Base-by-base conservation (phyloP, 2,113 vertebrate genomes). In the Neogobius melanostomus region DNA sequence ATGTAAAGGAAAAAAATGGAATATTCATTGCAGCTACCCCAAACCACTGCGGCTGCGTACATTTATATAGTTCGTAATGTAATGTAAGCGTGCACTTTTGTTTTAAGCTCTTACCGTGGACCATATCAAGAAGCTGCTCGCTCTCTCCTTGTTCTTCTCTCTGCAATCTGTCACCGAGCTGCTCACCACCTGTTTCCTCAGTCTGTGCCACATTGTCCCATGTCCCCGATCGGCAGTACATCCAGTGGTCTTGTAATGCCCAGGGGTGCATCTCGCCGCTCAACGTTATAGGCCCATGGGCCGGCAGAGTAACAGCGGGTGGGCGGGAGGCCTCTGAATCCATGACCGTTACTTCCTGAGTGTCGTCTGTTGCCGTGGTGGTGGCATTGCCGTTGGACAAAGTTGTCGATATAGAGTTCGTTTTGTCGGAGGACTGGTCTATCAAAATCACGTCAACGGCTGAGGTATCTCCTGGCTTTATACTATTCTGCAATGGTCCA, bases 201-300 rank as follows among this genome's bases (percentile, higher is more conserved):
- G 61, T 49, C 21, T 2, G 52, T n/a, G 66, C 72, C 42, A 53
- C 66, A 15, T 6, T 51, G 2, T 70, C 76, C 90, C 90, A 91
- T 8, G 88, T 88, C 49, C 73, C 85, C 2, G 63, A 43, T 4
- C 71, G 72, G 79, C 88, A 90, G 76, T 91, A 91, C 50, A 89
- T 75, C 62, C 69, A 68, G 81, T 91, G 90, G 81, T 91, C 90
- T 63, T 52, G 77, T 75, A 91, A 74, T 14, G 87, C 82, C 72
- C 67, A 69, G n/a, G 2, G 6, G 68, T 83, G 45, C 46, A 62
- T 46, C 4, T 6, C 3, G 6, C 17, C 67, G 51, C 21, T 49
- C 43, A 91, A 64, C 7, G 62, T 28, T 2, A 90, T 70, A 0
- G 81, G 77, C 7, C 70, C 61, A 54, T 6, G 44, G 36, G 61